Conservation (phyloP, 1,140 invertebrate species). For the Helicoverpa zea region DNA sequence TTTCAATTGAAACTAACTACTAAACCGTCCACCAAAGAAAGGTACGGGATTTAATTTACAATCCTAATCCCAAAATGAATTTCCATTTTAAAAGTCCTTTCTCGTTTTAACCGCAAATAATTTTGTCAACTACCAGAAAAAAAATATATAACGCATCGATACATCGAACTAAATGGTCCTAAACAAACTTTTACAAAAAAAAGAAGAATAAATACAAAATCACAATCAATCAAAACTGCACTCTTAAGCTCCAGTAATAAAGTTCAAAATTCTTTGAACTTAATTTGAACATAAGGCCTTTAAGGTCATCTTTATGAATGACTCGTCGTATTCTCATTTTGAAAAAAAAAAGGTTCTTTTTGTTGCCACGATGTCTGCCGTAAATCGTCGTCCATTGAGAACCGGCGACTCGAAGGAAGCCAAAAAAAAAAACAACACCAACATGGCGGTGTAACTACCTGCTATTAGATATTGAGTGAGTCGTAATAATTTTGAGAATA, state of each 20-base stretch:
- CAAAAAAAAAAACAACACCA: slow-evolving; percentile 66
- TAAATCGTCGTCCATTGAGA: slow-evolving; percentile 73
- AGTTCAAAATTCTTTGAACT: slow-evolving; percentile 18
- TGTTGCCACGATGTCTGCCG: slow-evolving; percentile 76
- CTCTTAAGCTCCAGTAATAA: background rate
- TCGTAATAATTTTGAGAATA: slow-evolving; percentile 41
- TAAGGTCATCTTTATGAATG: slow-evolving; percentile 68
- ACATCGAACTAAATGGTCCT: slow-evolving; percentile 47
- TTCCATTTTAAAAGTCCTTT: slow-evolving; percentile 40
- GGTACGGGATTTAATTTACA: slow-evolving; percentile 23
- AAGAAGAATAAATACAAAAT: background rate
- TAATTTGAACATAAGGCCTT: slow-evolving; percentile 43
- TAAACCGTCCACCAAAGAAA: slow-evolving; percentile 7
- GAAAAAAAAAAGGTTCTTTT: slow-evolving; percentile 67
- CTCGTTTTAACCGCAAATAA: slow-evolving; percentile 44
- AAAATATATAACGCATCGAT: slow-evolving; percentile 38
- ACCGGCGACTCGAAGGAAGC: slow-evolving; percentile 57
- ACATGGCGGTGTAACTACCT: slow-evolving; percentile 62
- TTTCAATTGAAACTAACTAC: background rate
- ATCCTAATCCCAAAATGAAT: slow-evolving; percentile 35
- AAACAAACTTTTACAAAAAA: slow-evolving; percentile 49
- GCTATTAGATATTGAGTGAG: slow-evolving; percentile 47
- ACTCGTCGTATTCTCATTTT: slow-evolving; percentile 62
- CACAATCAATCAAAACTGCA: background rate
- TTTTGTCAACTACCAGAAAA: slow-evolving; percentile 46